A percentile compares a stretch with the other conserved stretches of the same genome.
Evolutionary conservation across 2,797 vertebrate genomes (phyloP).

Genomic region (Acanthopagrus latus): DNA sequence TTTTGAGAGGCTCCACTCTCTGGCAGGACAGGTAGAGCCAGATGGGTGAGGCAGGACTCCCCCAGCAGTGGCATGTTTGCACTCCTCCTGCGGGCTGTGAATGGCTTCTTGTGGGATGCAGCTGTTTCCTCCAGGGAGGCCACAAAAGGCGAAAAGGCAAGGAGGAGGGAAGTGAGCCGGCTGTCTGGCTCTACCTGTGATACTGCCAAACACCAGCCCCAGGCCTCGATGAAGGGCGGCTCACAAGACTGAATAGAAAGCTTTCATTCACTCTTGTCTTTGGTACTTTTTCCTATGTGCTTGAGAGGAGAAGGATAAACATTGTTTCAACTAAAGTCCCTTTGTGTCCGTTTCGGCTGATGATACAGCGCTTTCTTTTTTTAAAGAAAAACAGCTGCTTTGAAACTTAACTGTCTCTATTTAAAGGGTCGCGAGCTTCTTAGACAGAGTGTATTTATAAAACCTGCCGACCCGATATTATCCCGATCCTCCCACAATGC

Average conservation of each 20-base stretch:
- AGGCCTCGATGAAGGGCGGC: slow-evolving; percentile 58
- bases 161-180: slow-evolving; percentile 67
- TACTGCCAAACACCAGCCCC: slow-evolving; percentile 65
- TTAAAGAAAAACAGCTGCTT: slow-evolving; percentile 83
- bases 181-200: slow-evolving; percentile 79
- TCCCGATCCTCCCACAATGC: slow-evolving; percentile 56
- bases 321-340: slow-evolving; percentile 63
- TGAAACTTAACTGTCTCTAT: slow-evolving; percentile 81
- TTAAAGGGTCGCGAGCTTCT: slow-evolving; percentile 68
- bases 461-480: slow-evolving; percentile 45
- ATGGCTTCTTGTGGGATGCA: slow-evolving; percentile 80
- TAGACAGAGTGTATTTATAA: slow-evolving; percentile 56
- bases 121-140: slow-evolving; percentile 75
- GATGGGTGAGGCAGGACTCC: slow-evolving; percentile 56
- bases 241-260: slow-evolving; percentile 71
- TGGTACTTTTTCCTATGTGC: slow-evolving; percentile 82
- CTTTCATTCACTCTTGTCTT: slow-evolving; percentile 80
- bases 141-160: slow-evolving; percentile 48
- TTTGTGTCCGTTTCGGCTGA: slow-evolving; percentile 66
- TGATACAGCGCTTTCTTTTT: slow-evolving; percentile 66
- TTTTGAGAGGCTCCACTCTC: slow-evolving; percentile 37
- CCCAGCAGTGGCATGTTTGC: slow-evolving; percentile 55
- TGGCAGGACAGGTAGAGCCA: slow-evolving; percentile 75
- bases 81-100: slow-evolving; percentile 68
- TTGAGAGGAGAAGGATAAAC: slow-evolving; percentile 64